These are phyloP conservation scores for Catostylus mosaicus DNA, from an alignment of 30 jellyfish, hydroid and myxozoan species.

Conservation along the genomic window DNA sequence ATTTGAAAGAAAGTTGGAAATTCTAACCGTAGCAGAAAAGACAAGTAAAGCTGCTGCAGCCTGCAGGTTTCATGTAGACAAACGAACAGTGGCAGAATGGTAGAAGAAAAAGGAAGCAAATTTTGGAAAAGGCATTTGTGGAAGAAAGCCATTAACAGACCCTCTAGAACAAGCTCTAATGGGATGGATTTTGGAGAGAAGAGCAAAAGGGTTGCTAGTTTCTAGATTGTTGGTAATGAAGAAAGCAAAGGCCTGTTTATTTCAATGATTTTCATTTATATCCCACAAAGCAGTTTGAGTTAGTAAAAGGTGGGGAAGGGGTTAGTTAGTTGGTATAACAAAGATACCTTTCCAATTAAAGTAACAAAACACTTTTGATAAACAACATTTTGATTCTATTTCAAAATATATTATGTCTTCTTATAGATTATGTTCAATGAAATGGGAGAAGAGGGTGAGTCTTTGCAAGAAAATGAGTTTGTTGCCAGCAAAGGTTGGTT, in stretches of 20 bases:
- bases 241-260: constrained; percentile 31
- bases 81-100: constrained; percentile 38
- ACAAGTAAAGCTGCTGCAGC: constrained; percentile 38
- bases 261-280: no score
- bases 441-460: constrained; percentile 2
- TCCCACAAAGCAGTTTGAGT: background rate
- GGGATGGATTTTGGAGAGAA: constrained; percentile 43
- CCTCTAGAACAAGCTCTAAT: constrained; percentile 30
- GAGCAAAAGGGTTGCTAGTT: constrained; percentile 38
- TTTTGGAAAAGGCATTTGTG: constrained; percentile 13
- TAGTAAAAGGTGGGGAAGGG: background rate
- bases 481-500: constrained; percentile 6
- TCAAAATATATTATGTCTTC: no score
- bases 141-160: constrained; percentile 23
- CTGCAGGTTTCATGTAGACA: constrained; percentile 28
- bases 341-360: background rate
- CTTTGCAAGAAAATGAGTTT: background rate
- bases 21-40: constrained; percentile 28
- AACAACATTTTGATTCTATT: background rate
- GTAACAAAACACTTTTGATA: no score
- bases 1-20: constrained; percentile 19
- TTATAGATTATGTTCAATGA: background rate
- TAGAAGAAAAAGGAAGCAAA: constrained; percentile 7
- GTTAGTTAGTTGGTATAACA: background rate
- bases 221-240: constrained; percentile 23